Base-by-base conservation (phyloP, 2,888 invertebrate species). In the Mesorhabditis spiculigera region DNA sequence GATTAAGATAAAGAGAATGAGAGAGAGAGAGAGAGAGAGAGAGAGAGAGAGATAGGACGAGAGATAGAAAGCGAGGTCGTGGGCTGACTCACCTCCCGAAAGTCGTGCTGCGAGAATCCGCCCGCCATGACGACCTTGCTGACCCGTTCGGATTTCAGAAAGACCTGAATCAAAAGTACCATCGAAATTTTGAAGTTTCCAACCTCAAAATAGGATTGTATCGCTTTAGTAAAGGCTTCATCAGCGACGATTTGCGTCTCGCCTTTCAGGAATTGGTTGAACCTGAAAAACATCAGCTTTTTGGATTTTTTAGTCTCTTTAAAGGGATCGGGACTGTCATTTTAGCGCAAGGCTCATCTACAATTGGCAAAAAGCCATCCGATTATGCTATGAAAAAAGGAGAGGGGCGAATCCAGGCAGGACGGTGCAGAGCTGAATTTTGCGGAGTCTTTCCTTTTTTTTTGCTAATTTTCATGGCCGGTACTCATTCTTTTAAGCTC, bases 241-340 rank as follows among this genome's bases (percentile, higher is more conserved):
- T 95, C 95, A 8, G 95, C 93, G 89, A 94, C 91, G 84, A 95
- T 95, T 88, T 94, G 94, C n/a, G 95, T 95, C 88, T 98, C 97
- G 65, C 97, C 97, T 89, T 94, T 95, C 73, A 98, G 90, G 88
- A 94, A 97, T 86, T 87, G 93, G 91, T 95, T 93, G 90, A 97
- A 97, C 87, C 95, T 76, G 50, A 43, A 68, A 69, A 41, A 13
- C 3, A 64, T 13, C 41, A n/a, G 4, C 43, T 8, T 10, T 16
- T 50, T 50, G 6, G 8, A 50, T 3, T 50, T 50, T 50, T n/a
- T 3, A 10, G 28, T 28, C 28, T 1, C 28, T 28, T 28, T 28
- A 28, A 28, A 28, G 28, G 28, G 28, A 28, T 28, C 28, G 28
- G 28, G 28, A 28, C 28, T 1, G 3, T 28, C 28, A 3, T 28